Conservation (phyloP, 2,888 invertebrate species). For the Megalurothrips usitatus region DNA sequence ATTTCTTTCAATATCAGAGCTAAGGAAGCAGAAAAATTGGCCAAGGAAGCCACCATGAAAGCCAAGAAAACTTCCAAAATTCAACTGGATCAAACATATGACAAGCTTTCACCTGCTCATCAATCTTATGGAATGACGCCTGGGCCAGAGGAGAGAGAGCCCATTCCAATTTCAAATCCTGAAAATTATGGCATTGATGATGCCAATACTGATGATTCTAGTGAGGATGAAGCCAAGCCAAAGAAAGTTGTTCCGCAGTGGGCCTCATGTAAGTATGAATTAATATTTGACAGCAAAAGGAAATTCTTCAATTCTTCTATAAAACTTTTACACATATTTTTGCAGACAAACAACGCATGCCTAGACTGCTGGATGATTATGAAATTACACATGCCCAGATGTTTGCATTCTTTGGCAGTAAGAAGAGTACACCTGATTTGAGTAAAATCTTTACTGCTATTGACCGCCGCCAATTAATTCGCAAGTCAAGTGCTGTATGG, state of each 20-base stretch:
- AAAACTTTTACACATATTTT: not conserved
- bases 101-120: not conserved
- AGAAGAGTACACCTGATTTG: not conserved
- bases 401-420: not conserved
- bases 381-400: not conserved
- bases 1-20: not conserved
- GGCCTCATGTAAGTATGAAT: constrained; percentile 31
- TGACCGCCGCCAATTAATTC: not conserved
- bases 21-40: not conserved
- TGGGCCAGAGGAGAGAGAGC: not conserved
- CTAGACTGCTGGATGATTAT: not conserved
- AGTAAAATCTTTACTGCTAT: not conserved
- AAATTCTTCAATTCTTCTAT: not conserved
- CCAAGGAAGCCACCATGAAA: not conserved
- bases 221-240: constrained; percentile 33
- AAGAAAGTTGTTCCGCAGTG: constrained; percentile 33
- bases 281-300: constrained; percentile 35
- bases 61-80: not conserved
- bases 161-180: not conserved
- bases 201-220: constrained; percentile 32
- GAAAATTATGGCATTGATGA: constrained; percentile 34
- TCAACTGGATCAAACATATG: not conserved
- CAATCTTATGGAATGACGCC: constrained; percentile 1
- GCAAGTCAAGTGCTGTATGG: not conserved
- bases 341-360: not conserved